Evolutionary conservation across 1,140 invertebrate species (phyloP).

Genomic region (Heliconius himera): DNA sequence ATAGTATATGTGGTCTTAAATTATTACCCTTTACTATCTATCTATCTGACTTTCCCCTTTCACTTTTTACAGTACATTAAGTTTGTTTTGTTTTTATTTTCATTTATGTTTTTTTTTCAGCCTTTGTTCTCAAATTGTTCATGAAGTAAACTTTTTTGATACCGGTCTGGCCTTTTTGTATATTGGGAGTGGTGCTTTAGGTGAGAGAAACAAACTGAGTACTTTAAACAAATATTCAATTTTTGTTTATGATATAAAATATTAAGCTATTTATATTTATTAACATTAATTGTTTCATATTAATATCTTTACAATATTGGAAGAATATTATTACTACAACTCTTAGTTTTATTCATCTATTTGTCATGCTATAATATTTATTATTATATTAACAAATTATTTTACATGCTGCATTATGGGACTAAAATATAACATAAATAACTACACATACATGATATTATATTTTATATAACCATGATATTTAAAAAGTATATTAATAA

Average conservation of each 20-base stretch:
- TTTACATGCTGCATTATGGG: neutral
- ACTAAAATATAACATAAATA: too few species aligned
- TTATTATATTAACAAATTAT: neutral
- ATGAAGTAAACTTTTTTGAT: constrained; percentile 69
- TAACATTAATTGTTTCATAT: too few species aligned
- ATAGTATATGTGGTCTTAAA: neutral
- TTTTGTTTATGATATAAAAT: neutral
- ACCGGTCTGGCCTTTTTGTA: constrained; percentile 74
- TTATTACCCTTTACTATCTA: neutral
- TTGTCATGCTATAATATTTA: neutral
- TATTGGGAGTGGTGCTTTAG: constrained; percentile 70
- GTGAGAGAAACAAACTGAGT: constrained; percentile 53
- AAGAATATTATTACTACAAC: neutral
- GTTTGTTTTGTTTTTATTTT: constrained; percentile 25
- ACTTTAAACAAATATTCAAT: neutral
- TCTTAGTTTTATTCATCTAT: neutral
- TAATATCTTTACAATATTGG: too few species aligned
- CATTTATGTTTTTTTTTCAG: constrained; percentile 59
- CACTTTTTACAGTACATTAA: constrained; percentile 42
- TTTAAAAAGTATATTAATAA: neutral
- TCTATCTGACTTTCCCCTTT: constrained; percentile 33
- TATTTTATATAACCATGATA: neutral
- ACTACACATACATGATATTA: too few species aligned
- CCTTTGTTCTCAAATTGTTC: constrained; percentile 66
- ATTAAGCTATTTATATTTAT: too few species aligned